Evolutionary conservation across 1,140 invertebrate genomes (phyloP).

Genomic region (Sesamia nonagrioides): DNA sequence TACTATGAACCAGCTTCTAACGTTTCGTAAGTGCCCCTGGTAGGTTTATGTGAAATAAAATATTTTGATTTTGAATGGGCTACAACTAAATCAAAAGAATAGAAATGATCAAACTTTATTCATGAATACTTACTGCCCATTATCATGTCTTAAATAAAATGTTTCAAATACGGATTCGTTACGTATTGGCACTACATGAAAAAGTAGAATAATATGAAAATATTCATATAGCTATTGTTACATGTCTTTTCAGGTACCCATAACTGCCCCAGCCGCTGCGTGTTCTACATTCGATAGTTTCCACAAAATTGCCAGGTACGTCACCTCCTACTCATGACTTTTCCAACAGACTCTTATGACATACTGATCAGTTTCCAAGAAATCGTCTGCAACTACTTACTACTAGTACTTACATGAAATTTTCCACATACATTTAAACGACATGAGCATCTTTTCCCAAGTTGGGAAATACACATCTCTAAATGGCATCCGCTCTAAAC

Average conservation of each 20-base stretch:
- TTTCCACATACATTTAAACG: conserved; percentile 26
- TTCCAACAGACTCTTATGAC: conserved; percentile 3
- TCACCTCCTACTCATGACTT: background rate
- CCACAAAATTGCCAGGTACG: conserved; percentile 27
- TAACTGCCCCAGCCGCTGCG: conserved; percentile 13
- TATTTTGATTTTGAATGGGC: too few species aligned
- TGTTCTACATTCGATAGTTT: conserved; percentile 1
- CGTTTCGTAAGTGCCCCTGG: too few species aligned
- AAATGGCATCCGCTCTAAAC: conserved; percentile 20
- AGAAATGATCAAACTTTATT: too few species aligned
- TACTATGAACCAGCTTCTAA: too few species aligned
- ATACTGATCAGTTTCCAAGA: conserved; percentile 12
- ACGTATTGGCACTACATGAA: too few species aligned
- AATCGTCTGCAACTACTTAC: background rate
- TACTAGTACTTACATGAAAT: background rate
- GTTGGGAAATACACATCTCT: background rate
- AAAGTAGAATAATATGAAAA: background rate
- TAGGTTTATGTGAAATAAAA: too few species aligned
- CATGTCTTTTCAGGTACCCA: conserved; percentile 28
- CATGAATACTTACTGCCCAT: too few species aligned
- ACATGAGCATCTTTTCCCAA: conserved; percentile 28
- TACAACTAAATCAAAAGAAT: too few species aligned
- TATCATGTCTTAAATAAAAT: too few species aligned
- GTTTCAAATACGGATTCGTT: too few species aligned
- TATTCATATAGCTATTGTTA: background rate